Evolutionary conservation across 2,888 invertebrate genomes (phyloP), one percentile per base, ranked within the genome.

Genomic region (Agrypnus murinus): DNA sequence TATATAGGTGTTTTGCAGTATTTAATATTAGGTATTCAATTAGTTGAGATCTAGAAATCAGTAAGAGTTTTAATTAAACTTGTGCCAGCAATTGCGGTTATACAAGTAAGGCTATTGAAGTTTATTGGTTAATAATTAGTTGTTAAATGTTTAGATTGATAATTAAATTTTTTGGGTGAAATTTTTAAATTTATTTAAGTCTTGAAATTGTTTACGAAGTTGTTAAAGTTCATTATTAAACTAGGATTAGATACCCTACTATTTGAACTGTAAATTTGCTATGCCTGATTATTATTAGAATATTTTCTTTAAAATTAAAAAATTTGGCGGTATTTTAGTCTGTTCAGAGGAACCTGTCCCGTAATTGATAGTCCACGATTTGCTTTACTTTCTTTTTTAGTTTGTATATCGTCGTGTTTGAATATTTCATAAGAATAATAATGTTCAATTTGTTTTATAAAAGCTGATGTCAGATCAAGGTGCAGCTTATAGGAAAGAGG

Each of bases 71-170:
- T 88, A 87, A 88, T 87, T 83, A 88, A 90, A 87, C 88, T 89
- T 89, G 90, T 90, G 90, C 90, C 90, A 91, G 90, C 90, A 90
- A 88, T 88, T 88, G 90, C 90, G 91, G 89, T 90, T 90, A 91
- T 80, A 89, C 90, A 89, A 87, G 87, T 87, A 81, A 87, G 87
- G 84, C 75, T 87, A 87, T 84, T 87, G 84, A 89, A 88, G 87
- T 87, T 86, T 87, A 83, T 88, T 86, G 83, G 83, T 84, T 77
- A 78, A 81, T 84, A 86, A 83, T 85, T 73, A 84, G 80, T 84
- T 81, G 64, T 71, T 77, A 79, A 78, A 74, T 79, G 81, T 83
- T 81, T 78, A 72, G 74, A 84, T 84, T 79, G 74, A 75, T 82
- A 79, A 78, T 84, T 86, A 85, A 83, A 82, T 85, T 87, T 86